phyloP scores from a whole-genome alignment of 2,113 vertebrate species.

The Platysteira castanea region DNA sequence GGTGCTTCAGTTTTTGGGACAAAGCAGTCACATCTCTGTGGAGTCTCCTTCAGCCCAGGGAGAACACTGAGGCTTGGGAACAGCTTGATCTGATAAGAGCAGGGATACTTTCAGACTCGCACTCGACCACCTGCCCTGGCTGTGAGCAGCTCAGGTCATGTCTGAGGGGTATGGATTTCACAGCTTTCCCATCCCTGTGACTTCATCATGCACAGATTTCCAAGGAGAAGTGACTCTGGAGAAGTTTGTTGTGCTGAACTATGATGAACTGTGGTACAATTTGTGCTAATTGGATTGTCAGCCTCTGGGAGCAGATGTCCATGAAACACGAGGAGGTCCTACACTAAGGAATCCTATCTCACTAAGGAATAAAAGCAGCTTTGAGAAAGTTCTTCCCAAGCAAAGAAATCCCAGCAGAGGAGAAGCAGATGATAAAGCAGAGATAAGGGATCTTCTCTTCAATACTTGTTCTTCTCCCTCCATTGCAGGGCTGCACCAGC shows the following conservation, averaged over 20 bases:
- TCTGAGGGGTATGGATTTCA: background rate
- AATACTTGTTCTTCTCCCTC: background rate
- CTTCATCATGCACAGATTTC: background rate
- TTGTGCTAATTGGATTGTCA: background rate
- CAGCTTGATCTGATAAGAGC: background rate
- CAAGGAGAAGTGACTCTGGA: background rate
- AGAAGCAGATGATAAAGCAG: background rate
- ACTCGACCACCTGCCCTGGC: background rate
- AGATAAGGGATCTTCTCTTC: background rate
- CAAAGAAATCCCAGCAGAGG: background rate
- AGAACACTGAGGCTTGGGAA: background rate
- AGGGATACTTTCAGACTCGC: background rate
- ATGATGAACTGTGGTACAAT: background rate
- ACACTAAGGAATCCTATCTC: background rate
- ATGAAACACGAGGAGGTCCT: background rate
- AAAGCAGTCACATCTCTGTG: background rate
- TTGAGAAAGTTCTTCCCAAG: background rate
- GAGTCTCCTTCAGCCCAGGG: background rate
- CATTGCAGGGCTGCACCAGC: background rate
- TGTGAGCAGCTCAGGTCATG: background rate
- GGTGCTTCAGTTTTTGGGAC: background rate
- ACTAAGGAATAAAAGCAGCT: background rate
- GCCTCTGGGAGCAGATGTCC: background rate
- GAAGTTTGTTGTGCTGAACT: background rate
- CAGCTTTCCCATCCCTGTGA: background rate